Conservation (phyloP, 2,797 vertebrate genomes). For the Phylloscopus collybita region DNA sequence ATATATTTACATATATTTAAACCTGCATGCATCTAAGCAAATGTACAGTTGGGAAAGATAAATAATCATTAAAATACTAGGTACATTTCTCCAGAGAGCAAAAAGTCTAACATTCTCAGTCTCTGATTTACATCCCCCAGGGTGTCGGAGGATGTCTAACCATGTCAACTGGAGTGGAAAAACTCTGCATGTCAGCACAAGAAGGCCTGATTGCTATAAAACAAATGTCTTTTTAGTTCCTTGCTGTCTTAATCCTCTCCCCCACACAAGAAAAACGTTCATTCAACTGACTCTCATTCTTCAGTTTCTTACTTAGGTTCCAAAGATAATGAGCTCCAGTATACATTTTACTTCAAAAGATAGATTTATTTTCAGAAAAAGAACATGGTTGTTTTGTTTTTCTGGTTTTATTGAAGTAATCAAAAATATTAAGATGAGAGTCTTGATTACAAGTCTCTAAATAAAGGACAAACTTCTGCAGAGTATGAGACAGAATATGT, state of each 20-base stretch:
- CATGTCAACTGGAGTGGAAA: slow-evolving; percentile 55
- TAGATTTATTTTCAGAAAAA: background rate
- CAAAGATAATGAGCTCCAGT: background rate
- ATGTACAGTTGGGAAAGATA: background rate
- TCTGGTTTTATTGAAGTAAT: background rate
- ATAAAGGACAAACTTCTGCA: background rate
- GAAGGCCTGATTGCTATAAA: slow-evolving; percentile 16
- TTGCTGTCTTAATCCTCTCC: background rate
- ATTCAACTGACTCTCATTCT: background rate
- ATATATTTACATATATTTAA: background rate
- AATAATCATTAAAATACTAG: slow-evolving; percentile 53
- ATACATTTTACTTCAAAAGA: background rate
- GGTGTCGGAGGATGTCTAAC: slow-evolving; percentile 19
- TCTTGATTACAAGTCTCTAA: background rate
- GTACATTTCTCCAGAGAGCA: slow-evolving; percentile 27
- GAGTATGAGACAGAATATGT: background rate
- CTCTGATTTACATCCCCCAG: slow-evolving; percentile 37
- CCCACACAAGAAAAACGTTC: background rate
- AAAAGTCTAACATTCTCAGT: slow-evolving; percentile 29
- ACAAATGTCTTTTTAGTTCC: background rate
- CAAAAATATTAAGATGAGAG: background rate
- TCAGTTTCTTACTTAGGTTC: background rate
- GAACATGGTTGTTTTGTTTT: background rate
- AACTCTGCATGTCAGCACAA: slow-evolving; percentile 48
- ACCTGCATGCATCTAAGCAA: background rate